These are phyloP conservation scores for Invenusta paracnida DNA, from an alignment of 2,888 invertebrate species.

Conservation along the genomic window DNA sequence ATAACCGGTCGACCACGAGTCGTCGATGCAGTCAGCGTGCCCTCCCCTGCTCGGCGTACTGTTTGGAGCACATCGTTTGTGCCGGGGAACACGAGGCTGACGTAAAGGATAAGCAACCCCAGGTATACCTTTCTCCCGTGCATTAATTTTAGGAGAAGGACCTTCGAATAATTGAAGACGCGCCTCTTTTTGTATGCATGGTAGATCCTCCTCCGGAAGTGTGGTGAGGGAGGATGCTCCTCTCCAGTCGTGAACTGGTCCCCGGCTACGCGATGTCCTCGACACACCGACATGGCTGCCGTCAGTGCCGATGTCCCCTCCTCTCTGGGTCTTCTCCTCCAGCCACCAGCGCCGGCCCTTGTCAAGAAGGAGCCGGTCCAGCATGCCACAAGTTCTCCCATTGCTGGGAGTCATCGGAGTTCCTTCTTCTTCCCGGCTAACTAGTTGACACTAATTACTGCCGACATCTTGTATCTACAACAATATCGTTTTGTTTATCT, in stretches of 20 bases:
- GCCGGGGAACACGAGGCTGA: background rate
- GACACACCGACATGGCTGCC: background rate
- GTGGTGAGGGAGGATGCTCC: background rate
- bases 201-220: constrained; percentile 1
- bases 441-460: no score
- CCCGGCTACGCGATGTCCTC: background rate
- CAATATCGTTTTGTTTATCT: no score
- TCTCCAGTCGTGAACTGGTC: background rate
- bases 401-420: background rate
- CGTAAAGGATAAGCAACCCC: background rate
- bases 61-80: constrained; percentile 20
- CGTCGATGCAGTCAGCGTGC: constrained; percentile 13
- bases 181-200: no score
- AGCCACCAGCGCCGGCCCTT: background rate
- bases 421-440: no score
- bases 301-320: background rate
- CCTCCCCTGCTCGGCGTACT: constrained; percentile 28
- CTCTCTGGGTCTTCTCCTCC: background rate
- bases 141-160: no score
- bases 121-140: background rate
- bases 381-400: background rate
- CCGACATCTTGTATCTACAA: no score
- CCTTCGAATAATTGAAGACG: no score
- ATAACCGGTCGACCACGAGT: background rate
- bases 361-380: background rate